These are phyloP conservation scores for Erannis defoliaria DNA, from an alignment of 2,888 invertebrate genomes.

Conservation along the genomic window DNA sequence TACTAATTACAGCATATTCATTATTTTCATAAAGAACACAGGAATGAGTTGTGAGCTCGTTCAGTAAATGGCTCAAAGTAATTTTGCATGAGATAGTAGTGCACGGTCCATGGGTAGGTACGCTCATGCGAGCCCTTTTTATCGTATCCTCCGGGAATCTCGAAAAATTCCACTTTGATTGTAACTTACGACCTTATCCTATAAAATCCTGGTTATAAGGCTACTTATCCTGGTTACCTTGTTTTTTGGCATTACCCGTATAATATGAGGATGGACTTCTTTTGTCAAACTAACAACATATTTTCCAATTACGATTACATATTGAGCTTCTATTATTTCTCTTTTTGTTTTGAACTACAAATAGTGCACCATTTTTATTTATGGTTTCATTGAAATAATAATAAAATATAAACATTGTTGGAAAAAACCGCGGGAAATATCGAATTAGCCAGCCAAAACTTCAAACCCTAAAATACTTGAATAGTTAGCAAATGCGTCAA, in stretches of 20 bases:
- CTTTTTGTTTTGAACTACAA: too few relatives aligned
- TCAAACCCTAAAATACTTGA: too few relatives aligned
- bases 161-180: slow-evolving; percentile 41
- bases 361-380: too few relatives aligned
- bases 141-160: slow-evolving; percentile 34
- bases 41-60: slow-evolving; percentile 25
- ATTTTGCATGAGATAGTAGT: slow-evolving; percentile 41
- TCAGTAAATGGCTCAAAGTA: slow-evolving; percentile 32
- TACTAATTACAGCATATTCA: slow-evolving; percentile 30
- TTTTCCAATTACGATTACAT: slow-evolving; percentile 7
- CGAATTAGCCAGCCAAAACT: too few relatives aligned
- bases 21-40: slow-evolving; percentile 26
- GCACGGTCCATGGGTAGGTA: slow-evolving; percentile 31
- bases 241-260: slow-evolving; percentile 22
- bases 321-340: too few relatives aligned
- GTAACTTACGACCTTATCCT: slow-evolving; percentile 40
- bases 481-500: too few relatives aligned
- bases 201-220: slow-evolving; percentile 36
- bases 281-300: slow-evolving; percentile 20
- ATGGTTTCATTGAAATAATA: too few relatives aligned
- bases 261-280: slow-evolving; percentile 26
- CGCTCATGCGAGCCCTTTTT: slow-evolving; percentile 29
- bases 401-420: too few relatives aligned
- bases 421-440: too few relatives aligned
- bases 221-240: slow-evolving; percentile 31